These are phyloP conservation scores for Premnoplex brunnescens DNA, from an alignment of 2,797 vertebrate species.

Conservation along the genomic window DNA sequence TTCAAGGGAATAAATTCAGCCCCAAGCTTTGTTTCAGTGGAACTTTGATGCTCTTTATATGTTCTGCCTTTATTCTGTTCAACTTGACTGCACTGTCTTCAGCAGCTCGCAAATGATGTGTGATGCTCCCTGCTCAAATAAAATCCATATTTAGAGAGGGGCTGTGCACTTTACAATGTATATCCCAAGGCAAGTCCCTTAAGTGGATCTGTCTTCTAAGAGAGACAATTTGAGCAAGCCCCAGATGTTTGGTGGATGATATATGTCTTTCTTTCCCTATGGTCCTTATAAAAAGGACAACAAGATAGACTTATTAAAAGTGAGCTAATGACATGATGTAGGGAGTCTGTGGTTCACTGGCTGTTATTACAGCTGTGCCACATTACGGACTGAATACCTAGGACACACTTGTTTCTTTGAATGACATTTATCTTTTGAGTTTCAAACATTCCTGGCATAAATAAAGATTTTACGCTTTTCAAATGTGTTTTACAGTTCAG, in stretches of 20 bases:
- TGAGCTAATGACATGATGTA: slow-evolving; percentile 78
- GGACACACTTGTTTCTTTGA: slow-evolving; percentile 76
- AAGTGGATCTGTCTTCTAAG: slow-evolving; percentile 66
- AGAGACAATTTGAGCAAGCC: slow-evolving; percentile 64
- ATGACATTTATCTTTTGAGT: slow-evolving; percentile 79
- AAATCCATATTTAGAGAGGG: slow-evolving; percentile 57
- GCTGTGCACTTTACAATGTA: slow-evolving; percentile 11
- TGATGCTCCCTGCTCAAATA: slow-evolving; percentile 56
- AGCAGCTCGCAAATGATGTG: background rate
- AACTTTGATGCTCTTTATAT: background rate
- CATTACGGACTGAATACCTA: slow-evolving; percentile 78
- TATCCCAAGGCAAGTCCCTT: slow-evolving; percentile 55
- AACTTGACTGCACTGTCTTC: slow-evolving; percentile 1
- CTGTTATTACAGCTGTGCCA: slow-evolving; percentile 82
- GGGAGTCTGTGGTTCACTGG: slow-evolving; percentile 71
- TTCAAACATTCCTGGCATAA: slow-evolving; percentile 78
- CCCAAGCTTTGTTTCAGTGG: background rate
- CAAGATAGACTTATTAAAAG: slow-evolving; percentile 78
- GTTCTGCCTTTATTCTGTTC: background rate
- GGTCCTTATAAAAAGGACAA: slow-evolving; percentile 75
- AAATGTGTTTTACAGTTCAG: slow-evolving; percentile 74
- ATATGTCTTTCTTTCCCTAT: slow-evolving; percentile 75
- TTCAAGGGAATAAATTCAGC: background rate
- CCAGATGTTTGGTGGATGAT: slow-evolving; percentile 77
- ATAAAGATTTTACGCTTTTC: slow-evolving; percentile 80